phyloP scores from a whole-genome alignment of 2,888 invertebrate genomes.

The Hydroisotoma schaefferi region DNA sequence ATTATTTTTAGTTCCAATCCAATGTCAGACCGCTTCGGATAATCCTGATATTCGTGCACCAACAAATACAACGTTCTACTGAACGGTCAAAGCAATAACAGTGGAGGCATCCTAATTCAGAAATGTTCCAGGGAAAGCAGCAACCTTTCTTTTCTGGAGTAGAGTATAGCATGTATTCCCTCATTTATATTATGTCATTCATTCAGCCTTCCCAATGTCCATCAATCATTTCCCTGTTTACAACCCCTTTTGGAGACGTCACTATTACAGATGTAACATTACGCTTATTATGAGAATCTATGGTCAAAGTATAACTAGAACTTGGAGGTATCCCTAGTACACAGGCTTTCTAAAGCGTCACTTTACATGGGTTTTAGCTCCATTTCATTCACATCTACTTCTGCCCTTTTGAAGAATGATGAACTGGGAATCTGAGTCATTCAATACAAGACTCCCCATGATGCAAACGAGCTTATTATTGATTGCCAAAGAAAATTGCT shows the following conservation, averaged over 20 bases:
- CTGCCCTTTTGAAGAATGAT: constrained; percentile 1
- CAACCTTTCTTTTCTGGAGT: constrained; percentile 3
- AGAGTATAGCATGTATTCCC: neutral
- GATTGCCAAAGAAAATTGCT: constrained; percentile 14
- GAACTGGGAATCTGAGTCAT: constrained; percentile 14
- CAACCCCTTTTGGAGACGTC: constrained; percentile 14
- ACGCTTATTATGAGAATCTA: neutral
- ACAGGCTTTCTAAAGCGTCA: too few species aligned
- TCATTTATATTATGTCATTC: constrained; percentile 13
- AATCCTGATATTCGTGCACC: too few species aligned
- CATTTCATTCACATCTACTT: neutral
- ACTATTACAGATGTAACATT: constrained; percentile 11
- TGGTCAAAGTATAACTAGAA: neutral
- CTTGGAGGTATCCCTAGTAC: too few species aligned
- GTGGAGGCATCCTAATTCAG: too few species aligned
- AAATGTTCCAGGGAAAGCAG: constrained; percentile 1
- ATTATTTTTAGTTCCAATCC: too few species aligned
- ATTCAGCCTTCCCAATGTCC: constrained; percentile 17
- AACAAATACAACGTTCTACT: too few species aligned
- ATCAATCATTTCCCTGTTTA: constrained; percentile 32
- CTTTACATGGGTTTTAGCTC: too few species aligned
- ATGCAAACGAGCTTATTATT: constrained; percentile 8
- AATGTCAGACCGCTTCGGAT: too few species aligned
- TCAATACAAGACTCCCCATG: constrained; percentile 11
- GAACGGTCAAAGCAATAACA: too few species aligned